These are phyloP conservation scores for Lithobates pipiens DNA, from an alignment of 2,797 vertebrate genomes.

Conservation along the genomic window DNA sequence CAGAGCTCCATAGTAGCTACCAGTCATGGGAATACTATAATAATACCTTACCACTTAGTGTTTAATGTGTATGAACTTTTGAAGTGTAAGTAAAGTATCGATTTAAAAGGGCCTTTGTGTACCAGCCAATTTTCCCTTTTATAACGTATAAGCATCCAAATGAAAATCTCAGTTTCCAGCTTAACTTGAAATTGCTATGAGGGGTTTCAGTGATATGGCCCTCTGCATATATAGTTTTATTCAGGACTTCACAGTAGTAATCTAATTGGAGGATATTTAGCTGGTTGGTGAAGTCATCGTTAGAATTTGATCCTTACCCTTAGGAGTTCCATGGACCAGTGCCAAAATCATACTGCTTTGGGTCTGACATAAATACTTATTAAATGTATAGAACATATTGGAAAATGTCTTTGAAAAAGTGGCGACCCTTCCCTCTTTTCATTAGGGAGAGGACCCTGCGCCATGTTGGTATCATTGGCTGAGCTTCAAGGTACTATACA, in stretches of 20 bases:
- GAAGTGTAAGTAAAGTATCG: background rate
- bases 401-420: background rate
- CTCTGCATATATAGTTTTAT: background rate
- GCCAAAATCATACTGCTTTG: background rate
- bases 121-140: constrained; percentile 40
- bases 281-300: background rate
- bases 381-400: background rate
- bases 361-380: background rate
- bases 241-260: background rate
- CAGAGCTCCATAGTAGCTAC: background rate
- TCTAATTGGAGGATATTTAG: background rate
- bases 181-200: constrained; percentile 8
- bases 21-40: constrained; percentile 17
- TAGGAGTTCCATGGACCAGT: background rate
- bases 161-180: constrained; percentile 8
- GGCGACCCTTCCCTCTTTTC: background rate
- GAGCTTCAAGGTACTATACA: too few species aligned
- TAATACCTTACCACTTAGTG: background rate
- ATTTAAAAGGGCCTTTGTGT: constrained; percentile 20
- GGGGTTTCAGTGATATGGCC: background rate
- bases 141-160: constrained; percentile 7
- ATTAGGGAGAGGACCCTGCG: background rate
- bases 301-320: background rate
- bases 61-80: constrained; percentile 19
- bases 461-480: too few species aligned